These are phyloP conservation scores for Coptodon rendalli DNA, from an alignment of 2,113 vertebrate species.

Conservation along the genomic window DNA sequence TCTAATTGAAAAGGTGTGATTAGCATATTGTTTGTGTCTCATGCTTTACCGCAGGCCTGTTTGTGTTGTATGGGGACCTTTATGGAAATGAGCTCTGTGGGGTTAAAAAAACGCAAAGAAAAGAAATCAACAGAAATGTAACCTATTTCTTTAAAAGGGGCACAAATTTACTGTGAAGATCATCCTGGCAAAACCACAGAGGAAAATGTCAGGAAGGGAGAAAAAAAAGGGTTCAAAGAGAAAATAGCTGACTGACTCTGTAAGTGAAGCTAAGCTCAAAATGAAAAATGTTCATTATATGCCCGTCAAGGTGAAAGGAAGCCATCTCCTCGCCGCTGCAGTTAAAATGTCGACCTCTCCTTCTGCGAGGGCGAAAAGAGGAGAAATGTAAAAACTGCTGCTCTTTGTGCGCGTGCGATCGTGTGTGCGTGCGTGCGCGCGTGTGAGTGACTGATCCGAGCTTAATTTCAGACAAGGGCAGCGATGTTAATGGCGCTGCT, in stretches of 20 bases:
- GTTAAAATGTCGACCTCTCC: constrained; percentile 59
- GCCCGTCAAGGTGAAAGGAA: constrained; percentile 66
- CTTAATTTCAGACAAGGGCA: constrained; percentile 58
- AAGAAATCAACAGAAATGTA: constrained; percentile 34
- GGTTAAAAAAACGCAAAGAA: neutral
- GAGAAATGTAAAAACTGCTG: constrained; percentile 24
- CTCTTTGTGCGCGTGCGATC: neutral
- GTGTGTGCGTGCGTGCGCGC: neutral
- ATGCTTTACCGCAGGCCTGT: constrained; percentile 13
- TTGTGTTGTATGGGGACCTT: constrained; percentile 23
- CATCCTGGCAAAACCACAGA: constrained; percentile 57
- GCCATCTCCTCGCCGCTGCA: constrained; percentile 46
- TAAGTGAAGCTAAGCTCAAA: constrained; percentile 65
- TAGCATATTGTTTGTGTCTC: constrained; percentile 57
- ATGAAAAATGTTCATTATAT: constrained; percentile 69
- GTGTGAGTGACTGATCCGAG: constrained; percentile 19
- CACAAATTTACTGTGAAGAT: constrained; percentile 58
- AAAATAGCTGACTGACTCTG: constrained; percentile 61
- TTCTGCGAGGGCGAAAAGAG: constrained; percentile 37
- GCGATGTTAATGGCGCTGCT: constrained; percentile 59
- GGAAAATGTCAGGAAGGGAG: constrained; percentile 41
- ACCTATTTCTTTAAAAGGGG: constrained; percentile 47
- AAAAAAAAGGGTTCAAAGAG: constrained; percentile 34
- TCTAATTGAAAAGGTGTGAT: constrained; percentile 56
- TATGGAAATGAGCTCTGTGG: constrained; percentile 48